Base-by-base conservation (phyloP, 2,888 invertebrate genomes). In the Drosophila maculinotata region DNA sequence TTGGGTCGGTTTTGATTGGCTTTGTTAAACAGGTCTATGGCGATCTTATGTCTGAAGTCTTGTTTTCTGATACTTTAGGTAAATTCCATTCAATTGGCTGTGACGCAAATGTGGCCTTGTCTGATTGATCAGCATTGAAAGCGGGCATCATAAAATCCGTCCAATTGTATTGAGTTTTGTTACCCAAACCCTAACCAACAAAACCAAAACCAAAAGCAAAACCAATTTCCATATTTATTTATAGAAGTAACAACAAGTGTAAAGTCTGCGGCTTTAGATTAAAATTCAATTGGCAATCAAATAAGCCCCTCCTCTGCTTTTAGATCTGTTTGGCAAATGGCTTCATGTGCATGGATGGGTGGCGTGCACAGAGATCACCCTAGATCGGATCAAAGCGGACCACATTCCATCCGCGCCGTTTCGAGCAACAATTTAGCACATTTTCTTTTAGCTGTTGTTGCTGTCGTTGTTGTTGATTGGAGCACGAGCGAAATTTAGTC, bases 361-460 rank as follows among this genome's bases (percentile, higher is more conserved):
- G 47, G 60, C 77, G 76, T 79, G 76, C 33, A 45, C 66, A 64
- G 41, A 12, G 30, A 10, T 2, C 12, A 30, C 26, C 2, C n/a
- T 8, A 8, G 9, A 39, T n/a, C 8, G 4, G n/a, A n/a, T 20
- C 20, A 30, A 33, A 15, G 17, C 33, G 4, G 53, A 33, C 23
- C 47, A 36, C 25, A 42, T 42, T 17, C 26, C 14, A 54, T 31
- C 17, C 20, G 23, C 39, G 42, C 47, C 23, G 41, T 52, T 20
- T 10, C 10, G 57, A 30, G 35, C 62, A 58, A 62, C 52, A 77
- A 64, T 71, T 79, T 71, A 71, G 71, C 79, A 79, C 77, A 82
- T 69, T 71, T 63, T 51, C 26, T 35, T 25, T 25, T 12, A 25
- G 7, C n/a, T 26, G 1, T 26, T 45, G 7, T 63, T 64, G 47